Conservation (phyloP, 2,113 vertebrate genomes). For the Chamaetylas fuelleborni region DNA sequence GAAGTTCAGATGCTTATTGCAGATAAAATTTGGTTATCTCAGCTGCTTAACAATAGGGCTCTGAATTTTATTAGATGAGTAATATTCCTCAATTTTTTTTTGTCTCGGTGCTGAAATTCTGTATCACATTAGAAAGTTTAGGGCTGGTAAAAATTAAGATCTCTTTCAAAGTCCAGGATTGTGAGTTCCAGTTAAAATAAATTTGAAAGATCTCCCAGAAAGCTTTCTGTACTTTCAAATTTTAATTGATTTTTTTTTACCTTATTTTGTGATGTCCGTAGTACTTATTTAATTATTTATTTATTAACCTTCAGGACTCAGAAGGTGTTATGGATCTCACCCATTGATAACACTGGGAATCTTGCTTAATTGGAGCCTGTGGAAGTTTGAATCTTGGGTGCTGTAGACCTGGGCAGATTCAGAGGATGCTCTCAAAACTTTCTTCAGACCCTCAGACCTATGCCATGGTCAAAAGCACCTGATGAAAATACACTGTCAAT, state of each 20-base stretch:
- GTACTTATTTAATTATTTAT: neutral
- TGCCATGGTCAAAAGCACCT: neutral
- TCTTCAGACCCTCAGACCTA: neutral
- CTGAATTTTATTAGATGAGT: constrained; percentile 27
- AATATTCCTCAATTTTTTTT: neutral
- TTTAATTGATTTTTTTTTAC: neutral
- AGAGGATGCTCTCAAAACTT: neutral
- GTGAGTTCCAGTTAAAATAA: neutral
- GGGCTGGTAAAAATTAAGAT: neutral
- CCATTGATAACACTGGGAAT: neutral
- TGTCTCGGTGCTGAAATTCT: neutral
- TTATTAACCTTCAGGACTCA: neutral
- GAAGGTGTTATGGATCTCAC: neutral
- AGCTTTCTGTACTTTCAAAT: neutral
- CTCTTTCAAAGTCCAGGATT: neutral
- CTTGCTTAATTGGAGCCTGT: neutral
- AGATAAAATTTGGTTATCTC: constrained; percentile 40
- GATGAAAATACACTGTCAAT: neutral
- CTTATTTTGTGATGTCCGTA: rapidly evolving
- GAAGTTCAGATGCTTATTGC: constrained; percentile 38
- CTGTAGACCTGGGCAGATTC: neutral
- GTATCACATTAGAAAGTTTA: neutral
- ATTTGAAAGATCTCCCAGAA: neutral
- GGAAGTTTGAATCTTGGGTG: neutral
- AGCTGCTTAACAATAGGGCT: neutral